Conservation (phyloP, 2,888 invertebrate genomes). For the Stomorhina lunata region DNA sequence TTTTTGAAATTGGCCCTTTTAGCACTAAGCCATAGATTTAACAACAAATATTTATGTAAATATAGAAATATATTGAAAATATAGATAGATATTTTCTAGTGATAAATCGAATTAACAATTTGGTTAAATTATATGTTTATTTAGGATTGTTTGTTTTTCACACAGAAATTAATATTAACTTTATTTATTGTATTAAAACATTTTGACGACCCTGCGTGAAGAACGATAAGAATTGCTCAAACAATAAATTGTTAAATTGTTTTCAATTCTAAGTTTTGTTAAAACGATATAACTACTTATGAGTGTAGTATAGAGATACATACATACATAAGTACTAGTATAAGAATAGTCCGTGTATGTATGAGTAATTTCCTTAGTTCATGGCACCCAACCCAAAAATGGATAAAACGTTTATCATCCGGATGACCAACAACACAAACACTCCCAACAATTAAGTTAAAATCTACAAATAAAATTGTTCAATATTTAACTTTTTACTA, state of each 20-base stretch:
- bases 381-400: background rate
- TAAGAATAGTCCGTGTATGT: too few relatives aligned
- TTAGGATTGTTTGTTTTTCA: background rate
- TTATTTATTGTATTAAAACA: too few relatives aligned
- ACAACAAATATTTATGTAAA: too few relatives aligned
- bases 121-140: background rate
- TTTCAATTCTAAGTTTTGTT: background rate
- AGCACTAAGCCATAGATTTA: too few relatives aligned
- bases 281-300: background rate
- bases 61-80: background rate
- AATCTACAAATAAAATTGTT: too few relatives aligned
- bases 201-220: background rate
- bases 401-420: background rate
- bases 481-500: background rate
- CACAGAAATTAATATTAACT: background rate
- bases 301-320: too few relatives aligned
- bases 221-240: background rate
- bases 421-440: background rate
- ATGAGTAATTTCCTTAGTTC: background rate
- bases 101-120: background rate
- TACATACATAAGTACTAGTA: too few relatives aligned
- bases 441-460: constrained; percentile 7
- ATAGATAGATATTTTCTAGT: background rate
- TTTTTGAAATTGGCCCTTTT: too few relatives aligned
- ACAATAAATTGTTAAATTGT: background rate